Percentiles rank a stretch among this genome's conserved stretches.
These are phyloP conservation scores for Nannospalax galili DNA, from an alignment of 2,113 vertebrate species.

Conservation along the genomic window DNA sequence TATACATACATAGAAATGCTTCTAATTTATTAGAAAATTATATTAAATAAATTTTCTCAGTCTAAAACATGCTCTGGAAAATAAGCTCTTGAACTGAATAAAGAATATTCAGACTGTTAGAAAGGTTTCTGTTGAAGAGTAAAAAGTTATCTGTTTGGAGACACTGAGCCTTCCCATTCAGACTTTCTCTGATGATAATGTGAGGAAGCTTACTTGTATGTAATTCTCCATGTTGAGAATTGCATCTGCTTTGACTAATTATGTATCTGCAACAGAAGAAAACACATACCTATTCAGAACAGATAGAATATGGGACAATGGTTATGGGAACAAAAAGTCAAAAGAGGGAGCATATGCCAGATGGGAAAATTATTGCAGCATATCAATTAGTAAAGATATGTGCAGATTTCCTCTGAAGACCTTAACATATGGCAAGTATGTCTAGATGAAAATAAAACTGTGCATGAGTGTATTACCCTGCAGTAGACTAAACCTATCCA, in stretches of 20 bases:
- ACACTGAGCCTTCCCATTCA: not conserved
- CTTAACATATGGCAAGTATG: conserved; percentile 4
- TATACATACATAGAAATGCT: conserved; percentile 55
- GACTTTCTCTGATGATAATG: conserved; percentile 46
- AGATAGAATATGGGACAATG: conserved; percentile 29
- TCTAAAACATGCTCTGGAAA: conserved; percentile 57
- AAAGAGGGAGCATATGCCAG: conserved; percentile 58
- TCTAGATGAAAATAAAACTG: conserved; percentile 59
- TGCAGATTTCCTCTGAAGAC: conserved; percentile 52
- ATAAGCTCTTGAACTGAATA: conserved; percentile 37
- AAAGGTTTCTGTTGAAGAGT: conserved; percentile 38
- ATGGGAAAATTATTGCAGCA: conserved; percentile 11
- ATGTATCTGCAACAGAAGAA: conserved; percentile 44
- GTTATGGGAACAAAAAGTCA: conserved; percentile 60
- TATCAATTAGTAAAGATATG: conserved; percentile 53
- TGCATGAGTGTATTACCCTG: conserved; percentile 5
- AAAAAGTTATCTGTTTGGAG: conserved; percentile 6
- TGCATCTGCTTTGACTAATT: conserved; percentile 61
- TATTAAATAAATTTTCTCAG: conserved; percentile 51
- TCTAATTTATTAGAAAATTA: conserved; percentile 60
- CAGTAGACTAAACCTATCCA: conserved; percentile 30
- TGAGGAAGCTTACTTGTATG: conserved; percentile 30
- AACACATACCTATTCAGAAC: conserved; percentile 57
- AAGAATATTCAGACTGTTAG: conserved; percentile 45
- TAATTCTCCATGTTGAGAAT: conserved; percentile 60